Evolutionary conservation across 2,797 vertebrate species (phyloP), one percentile per base, ranked within the genome.

Genomic region (Cirrhinus molitorella): DNA sequence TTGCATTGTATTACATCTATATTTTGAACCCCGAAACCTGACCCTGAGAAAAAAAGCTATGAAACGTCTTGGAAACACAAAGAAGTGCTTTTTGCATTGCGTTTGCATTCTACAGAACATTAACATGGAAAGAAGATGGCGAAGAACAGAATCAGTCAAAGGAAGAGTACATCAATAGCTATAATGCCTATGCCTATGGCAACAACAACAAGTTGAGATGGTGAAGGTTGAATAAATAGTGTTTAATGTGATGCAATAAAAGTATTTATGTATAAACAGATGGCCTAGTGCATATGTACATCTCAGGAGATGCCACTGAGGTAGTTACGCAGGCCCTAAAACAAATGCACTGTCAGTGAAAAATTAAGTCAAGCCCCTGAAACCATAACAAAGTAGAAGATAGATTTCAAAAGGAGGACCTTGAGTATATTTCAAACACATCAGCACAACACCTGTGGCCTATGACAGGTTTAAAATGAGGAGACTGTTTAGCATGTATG

Each of bases 211-310:
- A 23, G 73, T 49, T 68, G 63, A 80, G 79, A 79, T 23, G 47
- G 72, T 80, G 68, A 75, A 25, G 74, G 72, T 70, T 59, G 82
- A 88, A 85, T 77, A 89, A 88, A 87, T 59, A 73, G 66, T 71
- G 79, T 81, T 73, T 86, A 83, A 79, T 49, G 66, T 82, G 80
- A 85, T 73, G 61, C 61, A 63, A 59, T 85, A 79, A 88, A 81
- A 85, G 80, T 79, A 86, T 89, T 85, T 87, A 53, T 83, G 85
- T 66, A 80, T 83, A 87, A 89, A 87, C 89, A 89, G 86, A 91
- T 88, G 85, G 89, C 31, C 14, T 63, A 49, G 83, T 79, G 63
- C 37, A 55, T 57, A 59, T 68, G 49, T 81, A 68, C 47, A 80
- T 87, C 88, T 88, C 86, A 55, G 72, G 80, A 87, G 83, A 74